These are phyloP conservation scores for Phylloscopus collybita DNA, from an alignment of 2,797 vertebrate species.

Conservation along the genomic window DNA sequence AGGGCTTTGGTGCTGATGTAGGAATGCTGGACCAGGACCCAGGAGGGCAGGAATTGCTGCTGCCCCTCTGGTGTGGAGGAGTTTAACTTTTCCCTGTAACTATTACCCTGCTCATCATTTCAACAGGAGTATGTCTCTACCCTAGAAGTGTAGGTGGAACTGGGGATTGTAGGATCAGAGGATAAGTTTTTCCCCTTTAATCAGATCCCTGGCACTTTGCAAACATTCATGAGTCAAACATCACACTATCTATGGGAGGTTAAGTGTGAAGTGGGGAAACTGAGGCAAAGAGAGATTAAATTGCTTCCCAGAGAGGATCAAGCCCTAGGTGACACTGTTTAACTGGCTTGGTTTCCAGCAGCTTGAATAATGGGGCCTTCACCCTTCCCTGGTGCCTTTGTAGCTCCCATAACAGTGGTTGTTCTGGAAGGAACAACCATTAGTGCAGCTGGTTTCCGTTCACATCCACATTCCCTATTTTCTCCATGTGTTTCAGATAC, in stretches of 20 bases:
- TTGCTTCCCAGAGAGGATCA: neutral
- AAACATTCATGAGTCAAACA: neutral
- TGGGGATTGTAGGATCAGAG: neutral
- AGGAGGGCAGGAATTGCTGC: neutral
- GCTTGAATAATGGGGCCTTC: neutral
- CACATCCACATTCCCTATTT: neutral
- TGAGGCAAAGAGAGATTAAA: neutral
- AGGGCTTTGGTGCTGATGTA: neutral
- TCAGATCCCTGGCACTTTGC: neutral
- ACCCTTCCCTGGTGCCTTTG: fast-evolving
- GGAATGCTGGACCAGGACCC: neutral
- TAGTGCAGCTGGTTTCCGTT: neutral
- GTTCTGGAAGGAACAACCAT: neutral
- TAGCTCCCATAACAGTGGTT: neutral
- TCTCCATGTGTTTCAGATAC: constrained; percentile 6
- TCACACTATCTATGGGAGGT: neutral
- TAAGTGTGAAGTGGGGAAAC: neutral
- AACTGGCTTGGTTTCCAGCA: neutral
- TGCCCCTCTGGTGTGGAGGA: neutral
- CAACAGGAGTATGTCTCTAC: neutral
- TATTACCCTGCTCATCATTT: neutral
- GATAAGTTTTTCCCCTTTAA: neutral
- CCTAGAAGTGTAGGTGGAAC: neutral
- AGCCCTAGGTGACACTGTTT: neutral
- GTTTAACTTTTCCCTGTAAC: neutral